Conservation (phyloP, 2,113 vertebrate genomes). For the Balaeniceps rex region DNA sequence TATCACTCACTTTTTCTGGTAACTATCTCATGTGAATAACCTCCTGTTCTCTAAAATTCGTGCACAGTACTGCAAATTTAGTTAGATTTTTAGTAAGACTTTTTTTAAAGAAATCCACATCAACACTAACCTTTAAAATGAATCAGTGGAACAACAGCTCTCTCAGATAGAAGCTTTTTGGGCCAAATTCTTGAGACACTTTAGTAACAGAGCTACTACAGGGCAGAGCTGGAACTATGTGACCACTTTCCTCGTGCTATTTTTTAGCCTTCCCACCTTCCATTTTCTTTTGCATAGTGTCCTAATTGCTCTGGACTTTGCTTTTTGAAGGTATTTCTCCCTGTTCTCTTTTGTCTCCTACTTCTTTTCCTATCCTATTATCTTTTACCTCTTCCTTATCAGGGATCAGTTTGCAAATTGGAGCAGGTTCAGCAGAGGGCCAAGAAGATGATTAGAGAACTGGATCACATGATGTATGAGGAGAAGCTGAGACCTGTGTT, state of each 20-base stretch:
- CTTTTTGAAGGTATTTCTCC: neutral
- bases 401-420: neutral
- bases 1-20: neutral
- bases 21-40: neutral
- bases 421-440: neutral
- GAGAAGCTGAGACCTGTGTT: neutral
- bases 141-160: neutral
- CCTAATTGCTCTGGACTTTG: neutral
- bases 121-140: neutral
- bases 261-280: neutral
- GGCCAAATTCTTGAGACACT: neutral
- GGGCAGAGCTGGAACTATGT: neutral
- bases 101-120: neutral
- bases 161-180: neutral
- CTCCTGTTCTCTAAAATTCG: neutral
- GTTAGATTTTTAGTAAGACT: neutral
- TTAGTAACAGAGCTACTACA: neutral
- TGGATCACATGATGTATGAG: neutral
- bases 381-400: neutral
- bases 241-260: neutral
- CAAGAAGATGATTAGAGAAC: neutral
- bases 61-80: neutral
- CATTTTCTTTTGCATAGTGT: neutral
- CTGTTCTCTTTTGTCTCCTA: neutral
- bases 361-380: neutral